Evolutionary conservation across 2,797 vertebrate species (phyloP), one percentile per base, ranked within the genome.

Genomic region (Acipenser transmontanus): DNA sequence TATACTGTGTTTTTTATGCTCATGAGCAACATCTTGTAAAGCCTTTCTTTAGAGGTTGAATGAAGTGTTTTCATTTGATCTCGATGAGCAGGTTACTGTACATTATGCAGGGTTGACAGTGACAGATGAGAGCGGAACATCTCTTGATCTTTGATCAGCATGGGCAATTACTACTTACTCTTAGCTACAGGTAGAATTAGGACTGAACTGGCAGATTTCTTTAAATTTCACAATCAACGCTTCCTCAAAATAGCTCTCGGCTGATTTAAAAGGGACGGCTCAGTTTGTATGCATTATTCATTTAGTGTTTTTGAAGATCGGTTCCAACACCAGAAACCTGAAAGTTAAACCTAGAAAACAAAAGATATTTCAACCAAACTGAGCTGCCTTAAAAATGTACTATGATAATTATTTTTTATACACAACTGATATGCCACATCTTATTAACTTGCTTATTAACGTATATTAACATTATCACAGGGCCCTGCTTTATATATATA

Each of bases 81-180:
- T 54, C 11, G 9, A n/a, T 8, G 65, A 66, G 34, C 10, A n/a
- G 12, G 7, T 13, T 61, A 61, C 34, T 12, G 17, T 61, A 47
- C 9, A 14, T 61, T 61, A 8, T 20, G 60, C 7, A 61, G 17
- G 48, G 63, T 10, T 50, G 63, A 47, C 50, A 20, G 4, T 8
- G 63, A 50, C 13, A 14, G 65, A 9, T 51, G 13, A 20, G 48
- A 47, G 34, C 6, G 11, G 65, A 66, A 34, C 65, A 59, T 59
- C 47, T 60, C 51, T 68, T 13, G 9, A 7, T 47, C 62, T 69
- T 63, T 54, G 47, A 62, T 57, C 63, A 47, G 59, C n/a, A 1
- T 47, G n/a, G 8, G 64, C 52, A 62, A 14, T 61, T 63, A 49
- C 51, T 54, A 4, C 10, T 49, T 13, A 7, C 12, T 48, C 51